A percentile compares a stretch with the other conserved stretches of the same genome.
Evolutionary conservation across 2,113 vertebrate species (phyloP).

Genomic region (Pomatorhinus ruficollis): DNA sequence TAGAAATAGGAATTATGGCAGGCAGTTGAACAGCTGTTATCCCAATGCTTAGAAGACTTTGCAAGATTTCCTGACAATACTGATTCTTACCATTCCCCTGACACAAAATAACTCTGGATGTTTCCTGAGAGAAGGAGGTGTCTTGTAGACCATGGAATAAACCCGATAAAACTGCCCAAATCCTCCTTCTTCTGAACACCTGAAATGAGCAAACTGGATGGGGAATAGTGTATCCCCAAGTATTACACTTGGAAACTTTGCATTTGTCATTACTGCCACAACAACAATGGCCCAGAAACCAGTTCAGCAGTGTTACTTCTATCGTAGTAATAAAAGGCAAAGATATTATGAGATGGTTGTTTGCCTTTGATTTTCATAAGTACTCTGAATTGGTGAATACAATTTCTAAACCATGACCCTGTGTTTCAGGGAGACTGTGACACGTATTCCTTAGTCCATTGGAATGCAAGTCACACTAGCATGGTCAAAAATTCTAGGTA

Average conservation of each 20-base stretch:
- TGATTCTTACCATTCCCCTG: background rate
- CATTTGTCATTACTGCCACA: background rate
- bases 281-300: background rate
- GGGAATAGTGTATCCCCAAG: rapidly evolving
- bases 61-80: background rate
- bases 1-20: background rate
- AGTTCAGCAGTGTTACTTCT: background rate
- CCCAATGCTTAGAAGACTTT: background rate
- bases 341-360: background rate
- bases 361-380: background rate
- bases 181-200: background rate
- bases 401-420: rapidly evolving
- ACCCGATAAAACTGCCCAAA: background rate
- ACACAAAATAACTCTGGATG: background rate
- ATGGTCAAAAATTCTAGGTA: background rate
- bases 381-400: background rate
- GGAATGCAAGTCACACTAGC: background rate
- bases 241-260: background rate
- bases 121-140: background rate
- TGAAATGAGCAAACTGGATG: background rate
- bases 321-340: background rate
- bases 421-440: background rate
- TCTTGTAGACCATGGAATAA: background rate
- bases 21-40: background rate
- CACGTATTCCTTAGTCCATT: background rate